phyloP scores from a whole-genome alignment of 1,140 invertebrate genomes.

The Orchestia grillus region DNA sequence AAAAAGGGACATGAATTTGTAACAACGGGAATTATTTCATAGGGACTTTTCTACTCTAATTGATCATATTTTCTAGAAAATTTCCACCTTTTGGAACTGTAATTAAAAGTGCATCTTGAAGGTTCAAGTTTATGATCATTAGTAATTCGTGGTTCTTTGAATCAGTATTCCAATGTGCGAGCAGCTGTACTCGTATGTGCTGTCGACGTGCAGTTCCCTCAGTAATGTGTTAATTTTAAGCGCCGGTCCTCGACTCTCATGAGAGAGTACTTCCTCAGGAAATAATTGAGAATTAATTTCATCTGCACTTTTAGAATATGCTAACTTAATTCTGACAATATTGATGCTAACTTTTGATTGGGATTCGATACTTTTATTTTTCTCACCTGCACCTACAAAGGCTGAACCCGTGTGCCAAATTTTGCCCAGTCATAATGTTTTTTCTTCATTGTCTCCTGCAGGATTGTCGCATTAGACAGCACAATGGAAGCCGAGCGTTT shows the following conservation, averaged over 20 bases:
- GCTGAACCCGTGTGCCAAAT: conserved; percentile 25
- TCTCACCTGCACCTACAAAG: background rate
- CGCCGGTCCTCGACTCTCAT: background rate
- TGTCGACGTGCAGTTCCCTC: background rate
- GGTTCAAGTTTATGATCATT: background rate
- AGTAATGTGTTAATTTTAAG: background rate
- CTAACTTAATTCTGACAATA: background rate
- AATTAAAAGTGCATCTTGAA: no score
- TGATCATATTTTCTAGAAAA: no score
- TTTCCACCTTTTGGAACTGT: no score
- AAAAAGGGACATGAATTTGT: no score
- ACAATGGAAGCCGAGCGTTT: conserved; percentile 71
- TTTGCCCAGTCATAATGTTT: conserved; percentile 45
- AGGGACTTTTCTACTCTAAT: no score
- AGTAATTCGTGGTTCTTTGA: background rate
- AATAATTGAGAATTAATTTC: background rate
- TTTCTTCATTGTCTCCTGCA: conserved; percentile 37
- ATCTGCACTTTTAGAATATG: background rate
- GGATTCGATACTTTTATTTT: background rate
- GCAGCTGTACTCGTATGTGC: no score
- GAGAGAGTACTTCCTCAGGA: background rate
- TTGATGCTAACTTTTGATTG: background rate
- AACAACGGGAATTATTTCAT: no score
- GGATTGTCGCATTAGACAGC: conserved; percentile 55
- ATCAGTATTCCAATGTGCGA: background rate